Evolutionary conservation across 2,113 vertebrate genomes (phyloP).

Genomic region (Oncorhynchus nerka): DNA sequence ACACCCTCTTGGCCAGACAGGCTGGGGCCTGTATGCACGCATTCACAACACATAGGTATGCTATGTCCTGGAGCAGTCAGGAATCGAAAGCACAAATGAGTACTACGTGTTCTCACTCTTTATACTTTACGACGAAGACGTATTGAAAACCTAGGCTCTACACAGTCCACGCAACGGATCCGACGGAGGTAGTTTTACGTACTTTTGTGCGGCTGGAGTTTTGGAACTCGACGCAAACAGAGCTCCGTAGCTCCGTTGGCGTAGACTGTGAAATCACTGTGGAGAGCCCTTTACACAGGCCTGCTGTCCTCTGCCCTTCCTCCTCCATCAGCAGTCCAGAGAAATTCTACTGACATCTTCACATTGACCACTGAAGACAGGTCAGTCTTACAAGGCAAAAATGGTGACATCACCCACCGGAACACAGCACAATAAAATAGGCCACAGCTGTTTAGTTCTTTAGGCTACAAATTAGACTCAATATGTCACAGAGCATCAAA

Average conservation of each 20-base stretch:
- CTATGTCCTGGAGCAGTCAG: neutral
- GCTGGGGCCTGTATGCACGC: slow-evolving; percentile 31
- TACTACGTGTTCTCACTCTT: neutral
- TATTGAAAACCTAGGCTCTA: no score
- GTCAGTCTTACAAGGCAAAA: slow-evolving; percentile 77
- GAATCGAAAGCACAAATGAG: neutral
- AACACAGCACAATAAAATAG: slow-evolving; percentile 79
- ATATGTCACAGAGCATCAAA: slow-evolving; percentile 87
- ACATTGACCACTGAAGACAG: slow-evolving; percentile 75
- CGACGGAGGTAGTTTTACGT: no score
- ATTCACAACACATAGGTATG: neutral
- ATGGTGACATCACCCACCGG: slow-evolving; percentile 80
- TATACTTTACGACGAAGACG: neutral
- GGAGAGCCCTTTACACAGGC: slow-evolving; percentile 7
- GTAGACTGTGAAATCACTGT: no score
- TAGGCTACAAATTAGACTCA: slow-evolving; percentile 87
- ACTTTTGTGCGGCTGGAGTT: no score
- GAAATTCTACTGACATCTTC: slow-evolving; percentile 75
- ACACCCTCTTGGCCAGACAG: slow-evolving; percentile 18
- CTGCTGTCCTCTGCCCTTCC: slow-evolving; percentile 41
- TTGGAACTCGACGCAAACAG: no score
- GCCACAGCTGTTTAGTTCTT: slow-evolving; percentile 87
- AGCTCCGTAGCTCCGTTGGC: no score
- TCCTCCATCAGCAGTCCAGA: slow-evolving; percentile 54
- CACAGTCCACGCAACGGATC: neutral